Percentiles rank a stretch among this genome's conserved stretches.
These are phyloP conservation scores for Bombus balteatus DNA, from an alignment of 1,140 invertebrate species.

Conservation along the genomic window DNA sequence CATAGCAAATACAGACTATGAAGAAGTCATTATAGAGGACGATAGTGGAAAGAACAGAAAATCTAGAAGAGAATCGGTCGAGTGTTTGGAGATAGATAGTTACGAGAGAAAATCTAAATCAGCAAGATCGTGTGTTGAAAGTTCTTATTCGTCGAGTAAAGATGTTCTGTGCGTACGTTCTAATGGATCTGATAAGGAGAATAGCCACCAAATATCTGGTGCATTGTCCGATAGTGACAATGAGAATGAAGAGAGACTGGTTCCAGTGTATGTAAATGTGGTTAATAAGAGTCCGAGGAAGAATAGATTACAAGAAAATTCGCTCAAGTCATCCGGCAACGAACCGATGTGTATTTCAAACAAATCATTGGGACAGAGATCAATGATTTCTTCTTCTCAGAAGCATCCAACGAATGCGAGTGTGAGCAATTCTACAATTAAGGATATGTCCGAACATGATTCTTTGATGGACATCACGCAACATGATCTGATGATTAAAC, in stretches of 20 bases:
- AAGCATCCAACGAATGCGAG: not conserved
- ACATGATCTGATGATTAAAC: constrained; percentile 55
- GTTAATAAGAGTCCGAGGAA: not conserved
- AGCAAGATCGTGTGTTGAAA: not conserved
- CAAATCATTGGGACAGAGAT: not conserved
- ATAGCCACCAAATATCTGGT: not conserved
- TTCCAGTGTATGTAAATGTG: not conserved
- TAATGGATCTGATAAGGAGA: constrained; percentile 37
- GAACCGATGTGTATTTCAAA: too few species aligned
- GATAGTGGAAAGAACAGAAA: rapidly evolving
- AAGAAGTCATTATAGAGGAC: not conserved
- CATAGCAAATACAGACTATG: constrained; percentile 39
- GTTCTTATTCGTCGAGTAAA: not conserved
- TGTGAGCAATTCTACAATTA: not conserved
- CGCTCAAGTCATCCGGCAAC: not conserved
- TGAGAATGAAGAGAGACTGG: not conserved
- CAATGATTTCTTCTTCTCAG: not conserved
- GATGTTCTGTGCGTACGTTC: rapidly evolving
- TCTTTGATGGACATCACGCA: constrained; percentile 65
- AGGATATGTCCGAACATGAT: constrained; percentile 40
- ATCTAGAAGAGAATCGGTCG: not conserved
- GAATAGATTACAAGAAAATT: not conserved
- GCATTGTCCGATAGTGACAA: not conserved
- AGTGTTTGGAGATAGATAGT: not conserved
- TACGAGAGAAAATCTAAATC: not conserved